Base-by-base conservation (phyloP, 2,113 vertebrate genomes). In the Noturus placidus region DNA sequence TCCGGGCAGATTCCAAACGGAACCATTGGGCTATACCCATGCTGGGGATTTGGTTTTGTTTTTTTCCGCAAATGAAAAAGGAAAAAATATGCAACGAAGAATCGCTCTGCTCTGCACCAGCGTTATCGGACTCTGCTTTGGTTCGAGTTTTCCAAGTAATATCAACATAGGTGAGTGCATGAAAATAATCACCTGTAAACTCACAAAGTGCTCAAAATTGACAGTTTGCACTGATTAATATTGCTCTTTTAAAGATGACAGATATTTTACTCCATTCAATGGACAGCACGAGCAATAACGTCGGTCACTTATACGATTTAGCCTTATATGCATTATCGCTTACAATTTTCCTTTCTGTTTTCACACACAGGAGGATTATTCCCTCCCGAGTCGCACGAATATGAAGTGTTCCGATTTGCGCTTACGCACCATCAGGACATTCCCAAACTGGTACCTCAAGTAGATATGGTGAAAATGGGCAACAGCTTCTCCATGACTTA, bases 401-500 rank as follows among this genome's bases (percentile, higher is more conserved):
- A 99, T 99, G 98, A 97, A 14, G 97, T 98, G 92, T 99, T 99
- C 92, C 97, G 98, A 84, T 99, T 99, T 94, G 98, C 98, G 0
- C 95, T 99, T 86, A 97, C 97, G 27, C 97, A 99, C 90, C 96
- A 99, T 95, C 97, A 97, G 89, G 98, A 99, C 92, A 97, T 98
- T 94, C 98, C 98, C 61, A 99, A 99, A 94, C 96, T 99, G 95
- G 96, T 98, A 92, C 97, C 98, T 93, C 98, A 99, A 95, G 98
- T 99, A 93, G 98, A 99, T 93, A 98, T 99, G 97, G 97, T 99
- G 96, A 98, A 98, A 94, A 96, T 97, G 93, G 98, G 98, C 0
- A 97, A 98, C 92, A 99, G 98, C 94, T 99, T 99, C 94, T 98
- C 98, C 93, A 99, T 99, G 98, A 99, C 98, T 90, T 99, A 99